These are phyloP conservation scores for Nerophis ophidion DNA, from an alignment of 2,113 vertebrate genomes.

Conservation along the genomic window DNA sequence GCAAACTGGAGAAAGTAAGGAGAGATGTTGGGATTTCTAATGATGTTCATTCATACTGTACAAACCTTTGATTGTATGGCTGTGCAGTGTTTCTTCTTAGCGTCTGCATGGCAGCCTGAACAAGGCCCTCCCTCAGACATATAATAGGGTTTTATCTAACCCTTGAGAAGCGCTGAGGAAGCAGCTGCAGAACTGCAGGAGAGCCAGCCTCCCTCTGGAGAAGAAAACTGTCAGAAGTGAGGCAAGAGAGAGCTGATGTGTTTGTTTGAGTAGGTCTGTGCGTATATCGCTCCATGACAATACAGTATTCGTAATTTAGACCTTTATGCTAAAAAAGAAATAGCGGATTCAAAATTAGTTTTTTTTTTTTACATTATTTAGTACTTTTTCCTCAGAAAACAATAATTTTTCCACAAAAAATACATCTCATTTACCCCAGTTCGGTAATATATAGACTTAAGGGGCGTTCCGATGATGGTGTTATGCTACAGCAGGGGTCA, in stretches of 20 bases:
- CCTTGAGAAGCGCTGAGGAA: slow-evolving; percentile 54
- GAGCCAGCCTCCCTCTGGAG: slow-evolving; percentile 17
- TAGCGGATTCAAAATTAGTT: too few relatives aligned
- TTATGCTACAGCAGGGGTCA: too few relatives aligned
- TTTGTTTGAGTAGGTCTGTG: slow-evolving; percentile 5
- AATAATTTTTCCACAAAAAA: too few relatives aligned
- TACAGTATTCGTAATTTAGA: too few relatives aligned
- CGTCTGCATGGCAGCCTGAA: slow-evolving; percentile 60
- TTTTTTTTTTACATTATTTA: too few relatives aligned
- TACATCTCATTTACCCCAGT: too few relatives aligned
- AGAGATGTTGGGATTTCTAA: slow-evolving; percentile 12
- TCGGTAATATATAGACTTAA: too few relatives aligned
- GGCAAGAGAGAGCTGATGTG: slow-evolving; percentile 8
- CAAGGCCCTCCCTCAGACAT: slow-evolving; percentile 56
- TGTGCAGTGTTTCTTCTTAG: slow-evolving; percentile 33
- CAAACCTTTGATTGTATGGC: slow-evolving; percentile 25
- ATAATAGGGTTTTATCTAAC: slow-evolving; percentile 62
- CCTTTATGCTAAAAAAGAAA: too few relatives aligned
- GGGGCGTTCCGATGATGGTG: too few relatives aligned
- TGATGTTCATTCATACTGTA: slow-evolving; percentile 45
- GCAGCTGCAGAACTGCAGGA: slow-evolving; percentile 54
- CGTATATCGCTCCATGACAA: not conserved
- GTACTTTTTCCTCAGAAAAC: too few relatives aligned
- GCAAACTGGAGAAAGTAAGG: slow-evolving; percentile 23
- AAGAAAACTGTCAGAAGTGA: slow-evolving; percentile 5